Evolutionary conservation across 2,888 invertebrate species (phyloP), one percentile per base, ranked within the genome.

Genomic region (Gymnosoma rotundatum): DNA sequence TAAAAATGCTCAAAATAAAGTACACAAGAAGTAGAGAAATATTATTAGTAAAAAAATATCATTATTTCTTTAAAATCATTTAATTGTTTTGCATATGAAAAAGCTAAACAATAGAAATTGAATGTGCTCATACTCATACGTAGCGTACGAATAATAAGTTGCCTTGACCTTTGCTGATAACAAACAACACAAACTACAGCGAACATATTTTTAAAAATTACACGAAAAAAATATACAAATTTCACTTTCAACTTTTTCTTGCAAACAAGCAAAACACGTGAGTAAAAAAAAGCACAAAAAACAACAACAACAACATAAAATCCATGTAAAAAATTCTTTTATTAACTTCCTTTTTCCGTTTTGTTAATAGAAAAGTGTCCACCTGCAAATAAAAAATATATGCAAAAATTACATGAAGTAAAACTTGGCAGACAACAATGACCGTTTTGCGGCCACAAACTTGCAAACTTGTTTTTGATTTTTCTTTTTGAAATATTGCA

Each of bases 101-200:
- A 21, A 66, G 58, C 45, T 14, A 20, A 64, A 32, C 50, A 70
- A 82, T 52, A 66, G 50, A 82, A 72, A 81, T 58, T 54, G 16
- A 12, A 32, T 50, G 69, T 54, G 36, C 45, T 67, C 45, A 54
- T 45, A n/a, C 52, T 58, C 3, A 12, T 18, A 10, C 8, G 32
- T 9, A 18, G 45, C 54, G 16, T 25, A 42, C 2, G 45, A 16
- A 74, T 6, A 42, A 38, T 25, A 76, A 32, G 61, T 61, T 78
- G 80, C 80, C 80, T 78, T 84, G 78, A 84, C 78, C 84, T 84
- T 78, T 79, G 64, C 42, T 66, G 75, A 73, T 81, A 84, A 81
- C 69, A 69, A 42, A 50, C 69, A 56, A n/a, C 45, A 16, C 38
- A 61, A 18, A 25, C 42, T 16, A 61, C 67, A 67, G 52, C 20